Evolutionary conservation across 2,797 vertebrate species (phyloP).

Genomic region (Peromyscus melanophrys): DNA sequence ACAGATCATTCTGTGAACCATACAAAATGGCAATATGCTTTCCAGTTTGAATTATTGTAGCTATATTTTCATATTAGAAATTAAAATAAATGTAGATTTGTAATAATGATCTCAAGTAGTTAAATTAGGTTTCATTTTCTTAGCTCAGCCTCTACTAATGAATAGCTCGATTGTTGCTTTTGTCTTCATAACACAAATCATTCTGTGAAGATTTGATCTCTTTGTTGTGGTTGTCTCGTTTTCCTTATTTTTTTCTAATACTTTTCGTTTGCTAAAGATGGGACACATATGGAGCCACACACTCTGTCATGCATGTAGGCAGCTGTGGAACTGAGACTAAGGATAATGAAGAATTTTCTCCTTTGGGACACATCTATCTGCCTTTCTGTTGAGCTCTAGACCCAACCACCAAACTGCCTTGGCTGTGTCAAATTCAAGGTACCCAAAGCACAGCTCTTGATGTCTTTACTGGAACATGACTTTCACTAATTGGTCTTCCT

Average conservation of each 20-base stretch:
- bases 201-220: neutral
- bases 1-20: neutral
- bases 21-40: neutral
- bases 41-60: neutral
- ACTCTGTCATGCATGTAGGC: neutral
- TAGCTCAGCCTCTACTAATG: neutral
- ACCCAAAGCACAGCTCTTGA: neutral
- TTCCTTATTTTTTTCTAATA: neutral
- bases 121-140: constrained; percentile 53
- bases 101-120: constrained; percentile 31
- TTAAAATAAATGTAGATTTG: constrained; percentile 51
- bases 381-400: neutral
- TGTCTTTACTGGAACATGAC: neutral
- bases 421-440: neutral
- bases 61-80: constrained; percentile 30
- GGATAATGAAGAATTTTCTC: neutral
- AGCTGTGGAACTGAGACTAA: neutral
- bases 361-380: neutral
- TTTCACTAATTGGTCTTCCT: neutral
- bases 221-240: constrained; percentile 13
- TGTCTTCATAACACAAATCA: neutral
- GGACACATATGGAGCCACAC: neutral
- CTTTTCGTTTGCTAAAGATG: neutral
- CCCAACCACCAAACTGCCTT: neutral
- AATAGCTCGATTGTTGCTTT: neutral